Conservation (phyloP, 1,140 invertebrate species). For the Saxidomus purpurata region DNA sequence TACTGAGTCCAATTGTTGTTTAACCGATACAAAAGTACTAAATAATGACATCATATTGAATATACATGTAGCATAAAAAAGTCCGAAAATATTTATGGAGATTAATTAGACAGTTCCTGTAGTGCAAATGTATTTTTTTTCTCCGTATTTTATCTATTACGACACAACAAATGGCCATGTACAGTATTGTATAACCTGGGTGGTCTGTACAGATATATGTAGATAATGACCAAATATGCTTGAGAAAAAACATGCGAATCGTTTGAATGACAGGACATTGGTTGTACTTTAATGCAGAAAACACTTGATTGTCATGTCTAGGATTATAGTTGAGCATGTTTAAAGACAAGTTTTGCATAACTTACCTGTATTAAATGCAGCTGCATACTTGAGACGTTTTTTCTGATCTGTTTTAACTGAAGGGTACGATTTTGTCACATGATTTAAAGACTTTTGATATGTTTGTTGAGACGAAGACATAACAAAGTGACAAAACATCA, state of each 20-base stretch:
- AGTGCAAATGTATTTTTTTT: no score
- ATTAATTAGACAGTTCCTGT: no score
- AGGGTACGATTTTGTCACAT: background rate
- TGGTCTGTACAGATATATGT: background rate
- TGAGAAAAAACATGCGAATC: background rate
- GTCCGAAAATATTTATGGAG: no score
- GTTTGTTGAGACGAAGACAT: background rate
- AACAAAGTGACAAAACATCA: background rate
- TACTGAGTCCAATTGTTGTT: no score
- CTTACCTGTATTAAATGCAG: background rate
- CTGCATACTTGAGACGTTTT: slow-evolving; percentile 4
- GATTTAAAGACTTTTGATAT: background rate
- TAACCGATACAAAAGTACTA: no score
- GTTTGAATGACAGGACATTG: background rate
- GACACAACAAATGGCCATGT: no score
- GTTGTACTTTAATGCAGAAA: background rate
- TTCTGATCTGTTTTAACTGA: background rate
- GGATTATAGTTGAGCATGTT: slow-evolving; percentile 7
- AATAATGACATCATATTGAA: no score
- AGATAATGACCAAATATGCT: background rate
- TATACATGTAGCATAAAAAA: no score
- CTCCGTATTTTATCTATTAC: no score
- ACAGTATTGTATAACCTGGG: background rate
- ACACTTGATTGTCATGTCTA: background rate
- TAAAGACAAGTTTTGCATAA: background rate